Base-by-base conservation (phyloP, 2,797 vertebrate species). In the Syngnathus acus region DNA sequence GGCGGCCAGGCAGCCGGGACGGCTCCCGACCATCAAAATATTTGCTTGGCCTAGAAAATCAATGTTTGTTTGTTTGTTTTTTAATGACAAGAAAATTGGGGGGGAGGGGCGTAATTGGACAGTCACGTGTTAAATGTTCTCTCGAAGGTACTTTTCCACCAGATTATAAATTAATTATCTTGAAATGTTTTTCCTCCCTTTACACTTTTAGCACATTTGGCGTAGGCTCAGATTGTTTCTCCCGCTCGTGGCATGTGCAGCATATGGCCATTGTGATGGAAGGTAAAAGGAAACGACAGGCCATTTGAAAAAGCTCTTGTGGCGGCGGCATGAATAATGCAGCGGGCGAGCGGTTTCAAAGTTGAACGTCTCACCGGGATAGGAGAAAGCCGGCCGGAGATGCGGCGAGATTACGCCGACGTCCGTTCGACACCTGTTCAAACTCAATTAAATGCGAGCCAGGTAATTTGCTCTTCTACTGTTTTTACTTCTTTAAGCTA, bases 281-380 rank as follows among this genome's bases (percentile, higher is more conserved):
- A 91, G 81, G 83, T 91, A 92, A 93, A 92, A 87, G 89, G 87
- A 93, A 93, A 92, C 89, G 92, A 93, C 92, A 92, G 86, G 76
- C 79, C 85, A 87, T 91, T 92, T 92, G 89, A 93, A 92, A 86
- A 92, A 88, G 81, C 75, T 86, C 87, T 86, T 76, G 86, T 88
- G 81, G 75, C 82, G 72, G 75, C 79, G 59, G 88, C 71, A 93
- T 94, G 92, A 93, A 94, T 94, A 93, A 95, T 93, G 87, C 89
- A 95, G 89, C 70, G 74, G 67, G 66, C 63, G 84, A 88, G 86
- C 87, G 86, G 92, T 92, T 92, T 89, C 85, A 80, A 84, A 88
- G 90, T 92, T 93, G 91, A 92, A 91, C 91, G 87, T 84, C 81
- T 88, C 86, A 67, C 72, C 9, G 66, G 71, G 55, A 55, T 75